These are phyloP conservation scores for Heterochromis multidens DNA, from an alignment of 2,113 vertebrate species.

Conservation along the genomic window DNA sequence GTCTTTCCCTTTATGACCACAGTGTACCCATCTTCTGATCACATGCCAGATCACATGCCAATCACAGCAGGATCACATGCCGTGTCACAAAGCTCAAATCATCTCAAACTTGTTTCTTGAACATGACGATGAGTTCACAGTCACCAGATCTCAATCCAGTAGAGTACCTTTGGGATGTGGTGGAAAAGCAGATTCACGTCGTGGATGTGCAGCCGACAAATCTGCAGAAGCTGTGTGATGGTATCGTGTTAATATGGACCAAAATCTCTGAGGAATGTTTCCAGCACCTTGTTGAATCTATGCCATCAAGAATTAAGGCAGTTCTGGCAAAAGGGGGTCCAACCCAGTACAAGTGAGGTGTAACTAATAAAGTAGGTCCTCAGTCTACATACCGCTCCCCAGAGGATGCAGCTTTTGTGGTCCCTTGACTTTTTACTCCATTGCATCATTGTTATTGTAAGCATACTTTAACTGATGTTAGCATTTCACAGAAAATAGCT, in stretches of 20 bases:
- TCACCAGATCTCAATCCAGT: not conserved
- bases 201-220: not conserved
- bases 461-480: not conserved
- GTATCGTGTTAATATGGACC: not conserved
- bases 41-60: too few relatives aligned
- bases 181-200: not conserved
- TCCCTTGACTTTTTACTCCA: not conserved
- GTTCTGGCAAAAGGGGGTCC: too few relatives aligned
- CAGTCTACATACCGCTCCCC: not conserved
- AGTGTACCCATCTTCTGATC: too few relatives aligned
- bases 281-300: too few relatives aligned
- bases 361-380: not conserved
- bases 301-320: too few relatives aligned
- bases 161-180: not conserved
- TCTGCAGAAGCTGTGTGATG: not conserved
- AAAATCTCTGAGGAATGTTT: not conserved
- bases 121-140: not conserved
- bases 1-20: too few relatives aligned
- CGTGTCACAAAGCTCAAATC: too few relatives aligned
- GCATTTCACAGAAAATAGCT: not conserved
- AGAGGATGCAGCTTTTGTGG: not conserved
- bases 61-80: too few relatives aligned
- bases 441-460: not conserved
- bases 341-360: not conserved
- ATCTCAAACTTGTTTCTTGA: too few relatives aligned